Base-by-base conservation (phyloP, 2,113 vertebrate species). In the Gulo gulo region DNA sequence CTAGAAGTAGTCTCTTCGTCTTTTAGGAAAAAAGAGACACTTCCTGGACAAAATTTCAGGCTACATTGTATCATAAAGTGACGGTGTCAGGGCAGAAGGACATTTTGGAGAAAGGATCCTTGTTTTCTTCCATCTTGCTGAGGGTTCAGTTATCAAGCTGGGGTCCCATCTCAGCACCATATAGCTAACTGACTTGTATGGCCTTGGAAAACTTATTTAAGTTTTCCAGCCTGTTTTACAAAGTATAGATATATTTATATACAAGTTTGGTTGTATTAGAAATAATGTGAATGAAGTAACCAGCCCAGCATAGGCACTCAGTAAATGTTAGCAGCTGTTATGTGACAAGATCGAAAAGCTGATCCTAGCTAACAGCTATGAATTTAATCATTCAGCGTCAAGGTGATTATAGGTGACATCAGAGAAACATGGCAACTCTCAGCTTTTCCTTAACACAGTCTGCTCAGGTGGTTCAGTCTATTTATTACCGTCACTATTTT, bases 401-500 rank as follows among this genome's bases (percentile, higher is more conserved):
- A 69, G 20, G 34, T 47, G 34, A 31, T 39, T 57, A 4, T 2
- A 13, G 36, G 26, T 50, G 42, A 39, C n/a, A n/a, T 36, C 8
- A 29, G 39, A 3, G 50, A 61, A 42, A 47, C 20, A 6, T 4
- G 34, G 34, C 7, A 31, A 61, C 31, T 50, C 79, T 82, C 31
- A 39, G 26, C 34, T 98, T 98, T 98, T 99, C 99, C 99, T 99
- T 99, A 98, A 99, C 99, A 89, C 74, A 39, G 23, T 0, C 71
- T 87, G 76, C 13, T n/a, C 95, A 99, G 99, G 10, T 99, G 99
- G 92, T 99, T 99, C 99, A 99, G 99, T 93, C 87, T 98, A 45
- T 99, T 99, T 98, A 99, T 99, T 96, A 99, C 99, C 84, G 97
- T 99, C 99, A 99, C 99, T 95, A 99, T 99, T 98, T 50, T 99